Base-by-base conservation (phyloP, 2,797 vertebrate species). In the Clamator glandarius region DNA sequence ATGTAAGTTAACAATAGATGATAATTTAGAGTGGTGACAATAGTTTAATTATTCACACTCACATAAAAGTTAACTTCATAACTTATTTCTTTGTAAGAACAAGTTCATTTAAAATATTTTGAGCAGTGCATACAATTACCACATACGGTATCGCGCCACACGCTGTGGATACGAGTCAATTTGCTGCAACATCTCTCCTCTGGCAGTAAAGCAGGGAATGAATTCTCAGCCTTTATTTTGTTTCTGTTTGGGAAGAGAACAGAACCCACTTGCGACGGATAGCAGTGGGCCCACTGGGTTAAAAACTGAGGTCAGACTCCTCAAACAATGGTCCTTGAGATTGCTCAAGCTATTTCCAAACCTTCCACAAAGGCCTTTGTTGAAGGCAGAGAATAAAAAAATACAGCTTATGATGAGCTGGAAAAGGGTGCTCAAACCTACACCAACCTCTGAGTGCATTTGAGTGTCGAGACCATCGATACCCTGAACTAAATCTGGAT, bases 21-120 rank as follows among this genome's bases (percentile, higher is more conserved):
- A 97, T 98, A 98, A 98, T 98, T 98, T 97, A 97, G 97, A 97
- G 98, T 97, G 94, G 94, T 98, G 98, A 97, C 98, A 98, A 98
- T 97, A 97, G 97, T 98, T 98, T 98, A 97, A 98, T 98, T 98
- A 98, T 98, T 98, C 98, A 96, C 97, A 97, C 95, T 89, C 96
- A 97, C 52, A 97, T 97, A 98, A 97, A 98, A 98, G 97, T 98
- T 98, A 98, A 97, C 97, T 98, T 97, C 96, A 89, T 97, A 98
- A 97, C 97, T 98, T 98, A 97, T 96, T 98, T 97, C 97, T 97
- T 97, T 96, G 93, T 96, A 94, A 92, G 97, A 97, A 96, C 95
- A 97, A 96, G 90, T 96, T 97, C 94, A 97, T 97, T 98, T 98
- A 97, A 97, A 98, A 97, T 97, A 98, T 97, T 98, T 98, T 97